Conservation (phyloP, 2,797 vertebrate genomes). For the Carduelis carduelis region DNA sequence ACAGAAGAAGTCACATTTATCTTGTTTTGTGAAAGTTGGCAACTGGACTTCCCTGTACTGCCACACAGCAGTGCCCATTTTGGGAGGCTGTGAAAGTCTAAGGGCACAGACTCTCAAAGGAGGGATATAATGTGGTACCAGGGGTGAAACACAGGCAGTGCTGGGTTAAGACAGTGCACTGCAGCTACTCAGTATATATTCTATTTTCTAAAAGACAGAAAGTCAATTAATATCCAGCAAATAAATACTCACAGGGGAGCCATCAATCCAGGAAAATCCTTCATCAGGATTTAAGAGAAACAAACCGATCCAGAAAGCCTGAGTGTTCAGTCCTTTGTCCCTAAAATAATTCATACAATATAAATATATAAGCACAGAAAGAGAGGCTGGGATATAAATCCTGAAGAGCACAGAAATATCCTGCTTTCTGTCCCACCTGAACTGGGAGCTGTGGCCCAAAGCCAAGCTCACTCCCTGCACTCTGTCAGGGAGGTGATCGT, state of each 20-base stretch:
- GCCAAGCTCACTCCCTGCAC: not conserved
- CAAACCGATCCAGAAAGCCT: slow-evolving; percentile 85
- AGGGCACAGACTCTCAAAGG: fast-evolving
- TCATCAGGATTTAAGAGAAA: slow-evolving; percentile 73
- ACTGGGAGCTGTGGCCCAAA: not conserved
- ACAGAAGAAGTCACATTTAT: not conserved
- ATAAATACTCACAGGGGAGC: slow-evolving; percentile 80
- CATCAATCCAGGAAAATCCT: slow-evolving; percentile 87
- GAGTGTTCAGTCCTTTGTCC: slow-evolving; percentile 36
- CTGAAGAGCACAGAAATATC: not conserved
- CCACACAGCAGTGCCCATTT: not conserved
- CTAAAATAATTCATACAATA: slow-evolving; percentile 13
- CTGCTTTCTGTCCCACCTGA: not conserved
- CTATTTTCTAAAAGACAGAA: not conserved
- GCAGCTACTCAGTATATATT: not conserved
- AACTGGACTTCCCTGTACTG: not conserved
- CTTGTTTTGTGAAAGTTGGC: not conserved
- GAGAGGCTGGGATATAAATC: not conserved
- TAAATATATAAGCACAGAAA: not conserved
- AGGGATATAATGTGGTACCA: not conserved
- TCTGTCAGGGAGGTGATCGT: not conserved
- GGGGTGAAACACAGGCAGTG: not conserved
- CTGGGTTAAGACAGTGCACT: not conserved
- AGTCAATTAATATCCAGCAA: not conserved
- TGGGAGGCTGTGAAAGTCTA: not conserved